Percentiles rank a stretch among this genome's conserved stretches.
Conservation (phyloP, 92 coral and sea anemone genomes). For the Zoanthus sociatus region DNA sequence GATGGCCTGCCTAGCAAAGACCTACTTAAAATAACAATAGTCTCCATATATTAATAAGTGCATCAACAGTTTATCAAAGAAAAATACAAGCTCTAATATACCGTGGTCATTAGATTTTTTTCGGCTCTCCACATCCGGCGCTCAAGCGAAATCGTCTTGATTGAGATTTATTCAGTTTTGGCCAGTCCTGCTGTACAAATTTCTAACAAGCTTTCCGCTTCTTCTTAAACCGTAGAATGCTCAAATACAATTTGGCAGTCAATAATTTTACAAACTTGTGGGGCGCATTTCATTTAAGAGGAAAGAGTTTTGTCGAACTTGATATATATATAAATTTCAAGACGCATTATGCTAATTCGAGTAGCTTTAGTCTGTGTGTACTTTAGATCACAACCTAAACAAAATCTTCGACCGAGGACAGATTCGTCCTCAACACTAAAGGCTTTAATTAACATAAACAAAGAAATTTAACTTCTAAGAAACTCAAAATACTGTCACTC, state of each 20-base stretch:
- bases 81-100: constrained; percentile 19
- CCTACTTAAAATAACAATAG: neutral
- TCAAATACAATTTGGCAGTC: constrained; percentile 14
- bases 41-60: constrained; percentile 25
- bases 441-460: neutral
- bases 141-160: neutral
- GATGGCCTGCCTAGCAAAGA: neutral
- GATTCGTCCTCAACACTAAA: constrained; percentile 28
- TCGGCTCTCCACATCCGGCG: neutral
- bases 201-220: neutral
- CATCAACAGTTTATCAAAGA: constrained; percentile 22
- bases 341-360: constrained; percentile 47
- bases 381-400: constrained; percentile 39
- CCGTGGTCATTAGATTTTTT: constrained; percentile 38
- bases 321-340: neutral
- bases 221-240: neutral
- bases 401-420: constrained; percentile 39
- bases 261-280: constrained; percentile 8
- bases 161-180: neutral
- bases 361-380: constrained; percentile 41
- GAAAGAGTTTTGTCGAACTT: constrained; percentile 31
- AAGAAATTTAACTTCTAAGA: neutral
- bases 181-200: neutral
- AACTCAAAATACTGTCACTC: neutral
- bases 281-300: constrained; percentile 2